Base-by-base conservation (phyloP, 1,140 invertebrate genomes). In the Drosophila rufa region DNA sequence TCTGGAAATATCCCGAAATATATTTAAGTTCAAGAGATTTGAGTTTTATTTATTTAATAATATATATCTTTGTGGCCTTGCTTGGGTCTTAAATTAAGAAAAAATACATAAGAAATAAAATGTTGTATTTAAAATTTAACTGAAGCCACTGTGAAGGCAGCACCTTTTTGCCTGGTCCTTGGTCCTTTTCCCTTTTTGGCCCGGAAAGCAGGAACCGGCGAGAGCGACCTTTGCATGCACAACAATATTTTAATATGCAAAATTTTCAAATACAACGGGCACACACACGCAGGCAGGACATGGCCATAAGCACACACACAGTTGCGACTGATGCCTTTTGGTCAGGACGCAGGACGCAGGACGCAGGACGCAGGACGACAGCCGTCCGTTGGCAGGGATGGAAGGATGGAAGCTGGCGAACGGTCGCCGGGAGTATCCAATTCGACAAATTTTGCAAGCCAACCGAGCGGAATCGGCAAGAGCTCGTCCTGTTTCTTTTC, bases 231-330 rank as follows among this genome's bases (percentile, higher is more conserved):
- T 89, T 82, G 84, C 85, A 90, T 82, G 71, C 78, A 84, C 85
- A 85, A 89, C 85, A 87, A 89, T 89, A 90, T 90, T 89, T 89
- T 90, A 89, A 89, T 89, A 89, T 89, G 86, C 85, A 85, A 89
- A 89, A 89, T 89, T 84, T 56, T 89, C 80, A 84, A 89, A 89
- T 84, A 80, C 77, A 79, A 70, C 82, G 62, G 53, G 55, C 59
- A 43, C 65, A 69, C 70, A 69, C 58, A 68, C 57, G 69, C 62
- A 60, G 40, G 55, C 64, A 67, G 64, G 64, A 67, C 64, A 67
- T 67, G 64, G 64, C 56, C 55, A 60, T 59, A 66, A 59, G 38
- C 62, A 71, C 74, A 40, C 56, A 46, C 60, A 50, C 43, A 61
- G 48, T 66, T 71, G 58, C 74, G 77, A 85, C 74, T 80, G 58